Evolutionary conservation across 2,888 invertebrate genomes (phyloP), one percentile per base, ranked within the genome.

Genomic region (Callyntrura sp.): DNA sequence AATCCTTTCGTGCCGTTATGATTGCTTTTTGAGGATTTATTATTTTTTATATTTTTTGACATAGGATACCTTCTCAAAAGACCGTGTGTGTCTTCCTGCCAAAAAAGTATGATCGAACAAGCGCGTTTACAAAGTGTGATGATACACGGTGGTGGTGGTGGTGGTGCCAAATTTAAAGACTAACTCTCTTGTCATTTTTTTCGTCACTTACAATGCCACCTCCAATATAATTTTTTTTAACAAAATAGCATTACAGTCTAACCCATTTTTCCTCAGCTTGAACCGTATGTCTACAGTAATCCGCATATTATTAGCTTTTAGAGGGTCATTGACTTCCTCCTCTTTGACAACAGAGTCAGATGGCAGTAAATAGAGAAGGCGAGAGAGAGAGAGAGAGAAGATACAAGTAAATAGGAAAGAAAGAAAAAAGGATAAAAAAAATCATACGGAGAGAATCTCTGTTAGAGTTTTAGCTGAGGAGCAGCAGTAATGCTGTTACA

Each of bases 251-350:
- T 45, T 45, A 45, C n/a, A 51, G 51, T 73, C 45, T 45, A 17
- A n/a, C 70, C 5, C n/a, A 20, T 48, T 45, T 48, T 51, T 25
- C 23, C 25, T 76, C 14, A 51, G 28, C 76, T 14, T 51, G 23
- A 48, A 48, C 20, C 8, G 6, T 48, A 45, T 73, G 70, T 12
- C 17, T 57, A 1, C 0, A 68, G 43, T 43, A 35, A 35, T 35
- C 35, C 35, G 35, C 35, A 35, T 35, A 35, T 3, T 45, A 48
- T 73, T 48, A 17, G 20, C 23, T 76, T 76, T 51, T 76, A 55
- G 76, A 55, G 76, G 76, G 76, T 76, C 76, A 76, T 51, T 76
- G 76, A 76, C 76, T 76, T 76, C 68, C 68, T 68, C 43, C 65
- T 43, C 51, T 20, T 51, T 68, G 76, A 76, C 76, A 76, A 76